phyloP scores from a whole-genome alignment of 1,140 invertebrate genomes.

The Drosophila nannoptera region DNA sequence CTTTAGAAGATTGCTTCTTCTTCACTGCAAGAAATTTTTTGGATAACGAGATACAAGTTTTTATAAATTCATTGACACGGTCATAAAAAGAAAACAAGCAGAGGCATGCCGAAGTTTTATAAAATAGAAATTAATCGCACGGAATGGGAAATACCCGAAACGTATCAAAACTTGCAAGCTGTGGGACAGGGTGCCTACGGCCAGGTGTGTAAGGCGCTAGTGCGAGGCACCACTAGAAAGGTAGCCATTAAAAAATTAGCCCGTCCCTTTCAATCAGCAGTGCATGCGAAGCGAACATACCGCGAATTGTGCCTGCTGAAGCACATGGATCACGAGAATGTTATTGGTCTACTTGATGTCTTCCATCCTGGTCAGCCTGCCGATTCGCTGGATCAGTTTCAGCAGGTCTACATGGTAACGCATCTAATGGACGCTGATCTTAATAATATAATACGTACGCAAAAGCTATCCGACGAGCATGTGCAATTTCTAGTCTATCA shows the following conservation, averaged over 20 bases:
- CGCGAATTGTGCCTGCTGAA: conserved; percentile 97
- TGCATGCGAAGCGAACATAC: conserved; percentile 99
- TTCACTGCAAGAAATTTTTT: conserved; percentile 28
- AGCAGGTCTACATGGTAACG: conserved; percentile 97
- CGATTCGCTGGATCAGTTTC: conserved; percentile 87
- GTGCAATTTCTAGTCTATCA: conserved; percentile 99
- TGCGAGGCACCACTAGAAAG: conserved; percentile 87
- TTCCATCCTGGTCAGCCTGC: conserved; percentile 88
- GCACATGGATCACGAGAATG: conserved; percentile 99
- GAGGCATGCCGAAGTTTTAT: conserved; percentile 82
- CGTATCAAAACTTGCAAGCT: conserved; percentile 94
- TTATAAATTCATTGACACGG: conserved; percentile 5
- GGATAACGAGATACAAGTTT: conserved; percentile 34
- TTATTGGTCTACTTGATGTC: conserved; percentile 94
- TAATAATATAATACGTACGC: conserved; percentile 98
- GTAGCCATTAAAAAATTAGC: conserved; percentile 99
- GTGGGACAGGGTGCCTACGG: conserved; percentile 99
- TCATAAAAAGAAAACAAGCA: conserved; percentile 33
- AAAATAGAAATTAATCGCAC: conserved; percentile 97
- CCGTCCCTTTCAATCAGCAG: conserved; percentile 97
- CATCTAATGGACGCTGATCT: conserved; percentile 99
- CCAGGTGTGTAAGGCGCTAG: conserved; percentile 86
- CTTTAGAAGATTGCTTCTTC: conserved; percentile 50
- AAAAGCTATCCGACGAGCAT: conserved; percentile 98
- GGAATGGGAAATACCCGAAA: conserved; percentile 96